A percentile compares a stretch with the other conserved stretches of the same genome.
These are phyloP conservation scores for Ammospiza maritima DNA, from an alignment of 2,797 vertebrate species.

Conservation along the genomic window DNA sequence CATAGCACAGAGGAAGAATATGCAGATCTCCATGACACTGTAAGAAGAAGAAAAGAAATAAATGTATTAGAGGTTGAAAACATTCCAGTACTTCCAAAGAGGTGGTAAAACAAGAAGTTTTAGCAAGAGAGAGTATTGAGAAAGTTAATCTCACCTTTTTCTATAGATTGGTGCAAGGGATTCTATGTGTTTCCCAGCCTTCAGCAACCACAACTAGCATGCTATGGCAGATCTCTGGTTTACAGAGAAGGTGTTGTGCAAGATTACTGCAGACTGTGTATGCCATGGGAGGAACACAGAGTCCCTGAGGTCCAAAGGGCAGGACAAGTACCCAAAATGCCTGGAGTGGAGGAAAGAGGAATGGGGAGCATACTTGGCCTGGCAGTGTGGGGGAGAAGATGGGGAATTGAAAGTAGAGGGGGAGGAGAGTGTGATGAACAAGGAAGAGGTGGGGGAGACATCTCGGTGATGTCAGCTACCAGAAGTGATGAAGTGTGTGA, in stretches of 20 bases:
- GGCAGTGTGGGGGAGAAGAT: background rate
- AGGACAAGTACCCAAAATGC: background rate
- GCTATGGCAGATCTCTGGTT: background rate
- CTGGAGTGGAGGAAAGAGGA: background rate
- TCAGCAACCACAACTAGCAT: background rate
- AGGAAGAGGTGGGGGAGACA: background rate
- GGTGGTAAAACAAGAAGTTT: background rate
- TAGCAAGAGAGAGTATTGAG: background rate
- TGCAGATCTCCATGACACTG: conserved; percentile 43
- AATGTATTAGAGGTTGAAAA: background rate
- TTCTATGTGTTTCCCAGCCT: background rate
- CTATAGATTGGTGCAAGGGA: background rate
- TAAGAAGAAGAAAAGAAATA: background rate
- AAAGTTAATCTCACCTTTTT: conserved; percentile 26
- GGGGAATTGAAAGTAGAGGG: conserved; percentile 51
- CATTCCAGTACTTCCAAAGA: background rate
- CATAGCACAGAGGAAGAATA: conserved; percentile 17
- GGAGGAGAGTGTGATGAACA: conserved; percentile 4
- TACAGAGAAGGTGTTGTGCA: background rate
- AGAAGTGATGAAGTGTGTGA: background rate
- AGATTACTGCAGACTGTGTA: background rate
- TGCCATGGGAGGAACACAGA: background rate
- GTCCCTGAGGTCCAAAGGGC: background rate
- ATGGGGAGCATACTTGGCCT: background rate
- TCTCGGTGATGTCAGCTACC: background rate